Conservation (phyloP, 2,888 invertebrate genomes). For the Heteromyza rotundicornis region DNA sequence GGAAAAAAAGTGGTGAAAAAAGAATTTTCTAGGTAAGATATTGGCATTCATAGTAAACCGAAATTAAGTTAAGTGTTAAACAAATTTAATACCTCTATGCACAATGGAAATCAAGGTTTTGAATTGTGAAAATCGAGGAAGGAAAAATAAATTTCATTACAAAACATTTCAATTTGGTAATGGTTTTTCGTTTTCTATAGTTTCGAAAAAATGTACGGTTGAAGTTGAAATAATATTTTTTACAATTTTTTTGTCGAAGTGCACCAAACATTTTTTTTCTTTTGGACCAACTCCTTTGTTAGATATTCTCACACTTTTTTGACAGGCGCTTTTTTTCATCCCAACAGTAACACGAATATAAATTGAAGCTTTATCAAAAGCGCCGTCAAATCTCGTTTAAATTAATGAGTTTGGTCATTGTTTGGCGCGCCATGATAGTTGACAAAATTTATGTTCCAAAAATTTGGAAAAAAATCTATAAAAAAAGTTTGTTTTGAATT, state of each 20-base stretch:
- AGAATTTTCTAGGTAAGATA: no score
- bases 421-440: constrained; percentile 20
- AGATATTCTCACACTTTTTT: background rate
- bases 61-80: no score
- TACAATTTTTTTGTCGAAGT: constrained; percentile 6
- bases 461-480: background rate
- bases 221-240: background rate
- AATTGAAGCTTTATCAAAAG: constrained; percentile 57
- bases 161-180: no score
- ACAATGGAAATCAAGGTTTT: no score
- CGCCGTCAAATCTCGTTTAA: constrained; percentile 61
- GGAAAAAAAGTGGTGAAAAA: no score
- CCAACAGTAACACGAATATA: constrained; percentile 53
- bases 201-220: background rate
- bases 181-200: no score
- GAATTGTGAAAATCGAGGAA: no score
- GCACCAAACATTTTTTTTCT: no score
- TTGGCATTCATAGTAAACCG: no score
- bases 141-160: no score
- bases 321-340: constrained; percentile 4
- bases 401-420: constrained; percentile 59
- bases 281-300: background rate
- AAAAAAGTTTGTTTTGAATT: no score
- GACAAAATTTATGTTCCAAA: background rate
- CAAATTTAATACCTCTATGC: no score